Conservation (phyloP, 2,113 vertebrate genomes). For the Centropristis striata region DNA sequence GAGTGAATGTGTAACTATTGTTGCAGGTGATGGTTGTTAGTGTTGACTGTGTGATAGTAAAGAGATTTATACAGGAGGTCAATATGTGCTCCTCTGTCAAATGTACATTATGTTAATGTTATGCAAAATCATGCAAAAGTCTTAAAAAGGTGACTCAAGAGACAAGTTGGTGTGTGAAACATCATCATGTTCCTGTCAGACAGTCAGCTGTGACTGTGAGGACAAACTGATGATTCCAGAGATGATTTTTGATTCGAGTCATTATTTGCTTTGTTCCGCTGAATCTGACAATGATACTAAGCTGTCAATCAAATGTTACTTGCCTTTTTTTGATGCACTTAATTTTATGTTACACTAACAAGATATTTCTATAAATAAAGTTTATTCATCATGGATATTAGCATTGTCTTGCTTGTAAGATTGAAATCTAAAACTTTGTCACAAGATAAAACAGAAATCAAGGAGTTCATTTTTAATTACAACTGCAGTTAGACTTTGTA, state of each 20-base stretch:
- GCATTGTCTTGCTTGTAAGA: not conserved
- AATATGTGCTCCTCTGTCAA: slow-evolving; percentile 17
- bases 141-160: not conserved
- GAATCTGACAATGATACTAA: not conserved
- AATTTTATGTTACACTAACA: slow-evolving; percentile 48
- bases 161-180: not conserved
- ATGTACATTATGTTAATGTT: slow-evolving; percentile 29
- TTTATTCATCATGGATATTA: slow-evolving; percentile 1
- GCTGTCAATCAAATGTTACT: slow-evolving; percentile 4
- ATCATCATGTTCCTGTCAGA: not conserved
- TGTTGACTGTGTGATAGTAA: not conserved
- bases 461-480: too few relatives aligned
- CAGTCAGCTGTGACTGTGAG: not conserved
- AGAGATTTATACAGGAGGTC: slow-evolving; percentile 1
- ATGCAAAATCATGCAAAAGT: not conserved
- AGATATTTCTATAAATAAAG: slow-evolving; percentile 56
- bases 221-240: slow-evolving; percentile 2
- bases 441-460: too few relatives aligned
- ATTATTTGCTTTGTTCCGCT: slow-evolving; percentile 2
- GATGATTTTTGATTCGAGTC: slow-evolving; percentile 7
- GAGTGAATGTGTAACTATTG: too few relatives aligned
- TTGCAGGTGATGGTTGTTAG: not conserved
- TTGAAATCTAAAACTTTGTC: too few relatives aligned
- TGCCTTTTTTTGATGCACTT: slow-evolving; percentile 28
- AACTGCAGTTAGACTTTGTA: too few relatives aligned